Base-by-base conservation (phyloP, 2,888 invertebrate genomes). In the Podotricha telesiphe region DNA sequence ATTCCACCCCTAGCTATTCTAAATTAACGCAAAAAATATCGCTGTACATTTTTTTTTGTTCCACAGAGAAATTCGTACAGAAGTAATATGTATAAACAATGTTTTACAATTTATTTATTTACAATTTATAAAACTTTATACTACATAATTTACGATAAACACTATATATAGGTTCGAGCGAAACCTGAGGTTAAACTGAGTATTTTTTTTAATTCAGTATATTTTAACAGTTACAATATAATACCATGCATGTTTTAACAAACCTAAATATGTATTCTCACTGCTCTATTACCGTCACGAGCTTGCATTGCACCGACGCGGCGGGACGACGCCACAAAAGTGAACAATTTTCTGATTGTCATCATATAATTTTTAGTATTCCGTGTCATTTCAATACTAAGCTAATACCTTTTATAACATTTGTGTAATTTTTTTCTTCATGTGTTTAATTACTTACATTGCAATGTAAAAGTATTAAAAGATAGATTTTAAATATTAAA, bases 261-360 rank as follows among this genome's bases (percentile, higher is more conserved):
- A 37, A 51, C 59, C 47, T 66, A 66, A 62, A 50, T 22, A 56
- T 62, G 67, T 75, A 75, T 71, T 74, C 74, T 73, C 74, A 20
- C 15, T 58, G 73, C 73, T 83, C 79, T 79, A 84, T 83, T 83
- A 81, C 77, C 80, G 83, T 82, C 85, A 85, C 75, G 73, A 73
- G 58, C 72, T 48, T 70, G 82, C 81, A 83, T 55, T 71, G 82
- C 80, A 83, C 83, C 80, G 79, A 82, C 73, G 75, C 82, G 79
- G 78, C 81, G 80, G 74, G 73, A 81, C 82, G 81, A 79, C 84
- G 86, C 82, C 83, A 86, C 86, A 85, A 88, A 89, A 88, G 82
- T 86, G 83, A 88, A 83, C 89, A 91, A 91, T 91, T 91, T 91
- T 88, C 88, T 89, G 91, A 91, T 92, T 70, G 61, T 72, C 89